These are phyloP conservation scores for Rotaria magnacalcarata DNA, from an alignment of 2,888 invertebrate species.

Conservation along the genomic window DNA sequence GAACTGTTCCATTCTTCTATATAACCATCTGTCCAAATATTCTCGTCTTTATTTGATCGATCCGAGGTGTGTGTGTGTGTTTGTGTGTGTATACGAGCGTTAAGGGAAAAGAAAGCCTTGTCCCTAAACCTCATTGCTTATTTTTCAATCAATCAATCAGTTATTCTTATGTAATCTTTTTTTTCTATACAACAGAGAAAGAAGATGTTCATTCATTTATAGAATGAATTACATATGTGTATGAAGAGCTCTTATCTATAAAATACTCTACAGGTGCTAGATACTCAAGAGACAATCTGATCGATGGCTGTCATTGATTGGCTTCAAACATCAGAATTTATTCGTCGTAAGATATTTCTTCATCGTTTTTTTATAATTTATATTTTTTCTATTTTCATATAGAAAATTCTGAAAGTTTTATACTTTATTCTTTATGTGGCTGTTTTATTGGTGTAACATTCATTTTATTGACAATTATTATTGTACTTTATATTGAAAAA, in stretches of 20 bases:
- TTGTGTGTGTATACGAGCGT: not conserved
- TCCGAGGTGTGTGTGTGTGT: not conserved
- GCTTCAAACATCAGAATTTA: constrained; percentile 11
- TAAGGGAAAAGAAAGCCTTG: not conserved
- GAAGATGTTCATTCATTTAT: not conserved
- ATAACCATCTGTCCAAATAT: not conserved
- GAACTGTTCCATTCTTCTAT: not conserved
- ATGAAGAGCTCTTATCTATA: not conserved
- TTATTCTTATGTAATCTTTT: not conserved
- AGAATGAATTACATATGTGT: not conserved
- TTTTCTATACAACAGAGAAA: not conserved
- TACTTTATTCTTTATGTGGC: not conserved
- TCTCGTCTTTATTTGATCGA: not conserved
- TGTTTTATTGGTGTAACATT: constrained; percentile 5
- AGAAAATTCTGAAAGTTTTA: not conserved
- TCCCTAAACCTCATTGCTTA: not conserved
- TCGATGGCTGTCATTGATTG: constrained; percentile 25
- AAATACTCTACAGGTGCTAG: not conserved
- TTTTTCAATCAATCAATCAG: not conserved
- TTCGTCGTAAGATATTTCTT: not conserved
- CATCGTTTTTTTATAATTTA: not conserved
- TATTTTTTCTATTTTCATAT: not conserved
- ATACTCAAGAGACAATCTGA: not conserved
- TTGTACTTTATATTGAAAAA: not conserved
- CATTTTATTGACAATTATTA: not conserved